Percentiles rank a stretch among this genome's conserved stretches.
These are phyloP conservation scores for Parambassis ranga DNA, from an alignment of 2,797 vertebrate species.

Conservation along the genomic window DNA sequence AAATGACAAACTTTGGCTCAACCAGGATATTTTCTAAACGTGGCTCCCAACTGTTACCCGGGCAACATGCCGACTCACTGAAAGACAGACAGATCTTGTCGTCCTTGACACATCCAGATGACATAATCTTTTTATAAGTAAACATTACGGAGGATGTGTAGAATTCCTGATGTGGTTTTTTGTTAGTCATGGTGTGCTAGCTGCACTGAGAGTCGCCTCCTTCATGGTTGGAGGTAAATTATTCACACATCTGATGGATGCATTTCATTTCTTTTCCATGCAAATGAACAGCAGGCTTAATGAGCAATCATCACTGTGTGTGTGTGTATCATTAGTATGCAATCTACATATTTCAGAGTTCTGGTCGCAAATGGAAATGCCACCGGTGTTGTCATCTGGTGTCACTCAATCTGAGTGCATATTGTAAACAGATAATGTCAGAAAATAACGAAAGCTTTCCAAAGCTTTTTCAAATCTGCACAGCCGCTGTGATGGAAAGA, in stretches of 20 bases:
- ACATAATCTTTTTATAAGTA: slow-evolving; percentile 26
- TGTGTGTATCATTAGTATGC: slow-evolving; percentile 24
- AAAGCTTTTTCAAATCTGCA: neutral
- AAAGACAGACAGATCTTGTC: slow-evolving; percentile 16
- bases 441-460: slow-evolving; percentile 6
- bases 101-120: slow-evolving; percentile 41
- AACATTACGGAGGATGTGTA: slow-evolving; percentile 13
- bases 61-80: slow-evolving; percentile 4
- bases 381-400: slow-evolving; percentile 27
- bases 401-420: slow-evolving; percentile 36
- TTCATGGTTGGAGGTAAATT: slow-evolving; percentile 19
- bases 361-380: slow-evolving; percentile 29
- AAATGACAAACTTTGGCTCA: slow-evolving; percentile 28
- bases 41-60: slow-evolving; percentile 17
- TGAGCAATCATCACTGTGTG: slow-evolving; percentile 51
- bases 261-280: slow-evolving; percentile 27
- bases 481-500: neutral
- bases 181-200: slow-evolving; percentile 18
- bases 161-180: slow-evolving; percentile 15
- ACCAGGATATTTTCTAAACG: neutral
- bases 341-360: slow-evolving; percentile 46
- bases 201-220: neutral
- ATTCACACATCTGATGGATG: slow-evolving; percentile 39
- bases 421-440: slow-evolving; percentile 28
- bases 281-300: slow-evolving; percentile 46